A percentile compares a stretch with the other conserved stretches of the same genome.
Evolutionary conservation across 2,888 invertebrate species (phyloP).

Genomic region (Netelia melanura): DNA sequence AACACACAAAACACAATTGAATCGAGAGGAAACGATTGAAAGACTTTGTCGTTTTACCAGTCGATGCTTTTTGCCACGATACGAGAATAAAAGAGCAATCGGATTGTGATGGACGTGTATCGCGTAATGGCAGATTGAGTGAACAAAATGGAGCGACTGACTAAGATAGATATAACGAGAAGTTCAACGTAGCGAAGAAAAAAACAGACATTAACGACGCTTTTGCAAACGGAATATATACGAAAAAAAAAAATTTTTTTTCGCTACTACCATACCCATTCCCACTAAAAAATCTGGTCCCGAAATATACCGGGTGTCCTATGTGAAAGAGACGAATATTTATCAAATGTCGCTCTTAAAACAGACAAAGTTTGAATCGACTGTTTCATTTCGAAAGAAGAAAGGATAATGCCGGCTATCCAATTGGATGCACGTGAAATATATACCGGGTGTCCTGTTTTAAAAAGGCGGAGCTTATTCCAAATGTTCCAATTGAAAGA

Average conservation of each 20-base stretch:
- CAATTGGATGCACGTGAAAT: no score
- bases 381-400: no score
- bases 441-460: no score
- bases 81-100: constrained; percentile 6
- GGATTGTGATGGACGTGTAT: neutral
- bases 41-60: constrained; percentile 44
- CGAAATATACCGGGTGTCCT: no score
- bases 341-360: no score
- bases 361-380: no score
- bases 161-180: constrained; percentile 42
- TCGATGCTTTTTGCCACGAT: constrained; percentile 36
- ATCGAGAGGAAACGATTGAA: constrained; percentile 69
- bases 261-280: no score
- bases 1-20: constrained; percentile 80
- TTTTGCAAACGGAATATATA: neutral
- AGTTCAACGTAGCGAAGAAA: constrained; percentile 31
- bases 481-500: no score
- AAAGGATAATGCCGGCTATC: no score
- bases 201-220: constrained; percentile 1
- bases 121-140: neutral
- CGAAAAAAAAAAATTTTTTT: neutral
- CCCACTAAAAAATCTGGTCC: no score
- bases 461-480: no score
- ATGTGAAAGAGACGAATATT: no score
- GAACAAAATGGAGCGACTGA: constrained; percentile 12